These are phyloP conservation scores for Zhengitettix transpicula DNA, from an alignment of 2,888 invertebrate genomes.

Conservation along the genomic window DNA sequence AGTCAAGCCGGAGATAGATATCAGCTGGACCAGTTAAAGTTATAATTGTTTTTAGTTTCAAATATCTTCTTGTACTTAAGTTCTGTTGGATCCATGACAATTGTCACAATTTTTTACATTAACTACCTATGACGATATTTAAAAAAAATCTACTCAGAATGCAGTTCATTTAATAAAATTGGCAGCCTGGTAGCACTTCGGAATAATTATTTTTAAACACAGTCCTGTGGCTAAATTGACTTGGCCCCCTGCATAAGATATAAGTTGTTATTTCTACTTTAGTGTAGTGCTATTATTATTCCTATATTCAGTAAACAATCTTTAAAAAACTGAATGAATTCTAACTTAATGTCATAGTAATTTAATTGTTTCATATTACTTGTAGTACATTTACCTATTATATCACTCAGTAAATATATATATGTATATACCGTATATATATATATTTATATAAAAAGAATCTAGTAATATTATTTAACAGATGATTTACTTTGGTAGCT, in stretches of 20 bases:
- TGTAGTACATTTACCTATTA: not conserved
- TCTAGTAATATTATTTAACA: not conserved
- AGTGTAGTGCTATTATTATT: not conserved
- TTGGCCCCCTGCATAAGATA: constrained; percentile 5
- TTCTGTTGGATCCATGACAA: too few species aligned
- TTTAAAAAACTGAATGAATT: not conserved
- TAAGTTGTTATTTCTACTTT: not conserved
- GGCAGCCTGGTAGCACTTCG: constrained; percentile 2
- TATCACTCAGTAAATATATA: not conserved
- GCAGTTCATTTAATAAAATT: not conserved
- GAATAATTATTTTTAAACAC: not conserved
- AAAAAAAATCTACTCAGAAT: not conserved
- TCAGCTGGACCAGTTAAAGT: too few species aligned
- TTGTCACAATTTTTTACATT: too few species aligned
- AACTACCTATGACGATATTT: not conserved
- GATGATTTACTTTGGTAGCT: not conserved
- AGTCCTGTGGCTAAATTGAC: constrained; percentile 1
- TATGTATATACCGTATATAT: not conserved
- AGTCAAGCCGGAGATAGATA: not conserved
- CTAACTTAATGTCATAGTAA: not conserved
- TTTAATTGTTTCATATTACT: not conserved
- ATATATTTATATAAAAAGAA: not conserved
- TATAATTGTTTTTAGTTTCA: too few species aligned
- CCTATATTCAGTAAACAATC: constrained; percentile 1
- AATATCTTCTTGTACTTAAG: too few species aligned